phyloP scores from a whole-genome alignment of 1,140 invertebrate species.

The Heliconius eleuchia region DNA sequence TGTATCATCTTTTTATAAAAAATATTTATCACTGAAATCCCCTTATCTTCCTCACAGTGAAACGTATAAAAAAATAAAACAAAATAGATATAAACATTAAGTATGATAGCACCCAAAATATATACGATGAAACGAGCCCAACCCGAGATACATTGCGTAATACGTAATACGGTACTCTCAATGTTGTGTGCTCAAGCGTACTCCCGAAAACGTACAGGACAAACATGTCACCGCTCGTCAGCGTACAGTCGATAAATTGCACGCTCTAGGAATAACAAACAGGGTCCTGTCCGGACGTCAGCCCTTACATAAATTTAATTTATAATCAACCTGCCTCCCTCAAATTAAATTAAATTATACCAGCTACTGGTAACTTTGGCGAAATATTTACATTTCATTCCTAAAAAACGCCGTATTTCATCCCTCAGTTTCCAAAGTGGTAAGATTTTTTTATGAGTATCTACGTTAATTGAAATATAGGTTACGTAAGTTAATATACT shows the following conservation, averaged over 20 bases:
- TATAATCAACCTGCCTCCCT: conserved; percentile 68
- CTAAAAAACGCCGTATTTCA: conserved; percentile 57
- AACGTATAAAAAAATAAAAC: background rate
- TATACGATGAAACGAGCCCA: background rate
- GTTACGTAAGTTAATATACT: background rate
- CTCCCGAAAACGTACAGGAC: conserved; percentile 36
- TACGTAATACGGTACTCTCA: conserved; percentile 2
- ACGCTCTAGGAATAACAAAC: conserved; percentile 62
- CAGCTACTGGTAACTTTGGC: conserved; percentile 58
- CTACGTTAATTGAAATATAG: background rate
- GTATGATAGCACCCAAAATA: background rate
- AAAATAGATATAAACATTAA: background rate
- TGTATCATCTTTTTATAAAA: no score
- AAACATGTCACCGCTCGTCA: conserved; percentile 46
- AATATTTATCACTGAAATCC: background rate
- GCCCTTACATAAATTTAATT: conserved; percentile 74
- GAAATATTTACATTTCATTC: conserved; percentile 65
- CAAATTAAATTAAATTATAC: conserved; percentile 74
- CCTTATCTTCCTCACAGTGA: background rate
- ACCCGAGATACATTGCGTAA: background rate
- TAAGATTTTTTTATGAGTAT: background rate
- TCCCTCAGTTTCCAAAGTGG: conserved; percentile 43
- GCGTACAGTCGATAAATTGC: conserved; percentile 62
- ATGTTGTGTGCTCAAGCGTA: conserved; percentile 27
- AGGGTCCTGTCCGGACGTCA: conserved; percentile 53